These are phyloP conservation scores for Tortrix viridana DNA, from an alignment of 2,888 invertebrate species.

Conservation along the genomic window DNA sequence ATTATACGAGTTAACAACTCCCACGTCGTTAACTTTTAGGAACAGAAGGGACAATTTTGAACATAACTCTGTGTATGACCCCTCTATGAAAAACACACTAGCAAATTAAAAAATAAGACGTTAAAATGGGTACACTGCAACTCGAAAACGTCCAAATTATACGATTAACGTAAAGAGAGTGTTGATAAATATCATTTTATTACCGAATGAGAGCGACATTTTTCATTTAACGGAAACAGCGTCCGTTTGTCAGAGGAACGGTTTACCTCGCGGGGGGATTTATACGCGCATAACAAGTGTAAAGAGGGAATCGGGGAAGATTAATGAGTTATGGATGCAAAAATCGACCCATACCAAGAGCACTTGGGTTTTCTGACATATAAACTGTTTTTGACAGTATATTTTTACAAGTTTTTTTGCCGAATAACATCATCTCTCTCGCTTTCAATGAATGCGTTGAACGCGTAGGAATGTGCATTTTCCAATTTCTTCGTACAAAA, in stretches of 20 bases:
- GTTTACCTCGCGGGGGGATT: constrained; percentile 28
- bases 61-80: too few species aligned
- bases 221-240: constrained; percentile 16
- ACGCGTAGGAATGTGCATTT: too few species aligned
- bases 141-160: neutral
- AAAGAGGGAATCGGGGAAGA: constrained; percentile 26
- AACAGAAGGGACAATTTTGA: too few species aligned
- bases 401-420: too few species aligned
- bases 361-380: constrained; percentile 14
- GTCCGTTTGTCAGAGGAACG: constrained; percentile 25
- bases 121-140: neutral
- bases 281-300: constrained; percentile 31
- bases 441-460: too few species aligned
- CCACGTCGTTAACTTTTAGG: too few species aligned
- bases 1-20: too few species aligned
- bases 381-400: neutral
- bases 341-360: constrained; percentile 17
- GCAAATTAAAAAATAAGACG: too few species aligned
- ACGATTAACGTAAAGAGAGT: constrained; percentile 3
- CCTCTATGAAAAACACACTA: too few species aligned
- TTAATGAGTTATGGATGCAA: constrained; percentile 28
- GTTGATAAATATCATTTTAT: constrained; percentile 14
- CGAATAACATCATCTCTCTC: too few species aligned
- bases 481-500: too few species aligned
- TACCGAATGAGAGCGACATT: constrained; percentile 10